These are phyloP conservation scores for Porites lobata DNA, from an alignment of 92 coral and sea anemone genomes.

Conservation along the genomic window DNA sequence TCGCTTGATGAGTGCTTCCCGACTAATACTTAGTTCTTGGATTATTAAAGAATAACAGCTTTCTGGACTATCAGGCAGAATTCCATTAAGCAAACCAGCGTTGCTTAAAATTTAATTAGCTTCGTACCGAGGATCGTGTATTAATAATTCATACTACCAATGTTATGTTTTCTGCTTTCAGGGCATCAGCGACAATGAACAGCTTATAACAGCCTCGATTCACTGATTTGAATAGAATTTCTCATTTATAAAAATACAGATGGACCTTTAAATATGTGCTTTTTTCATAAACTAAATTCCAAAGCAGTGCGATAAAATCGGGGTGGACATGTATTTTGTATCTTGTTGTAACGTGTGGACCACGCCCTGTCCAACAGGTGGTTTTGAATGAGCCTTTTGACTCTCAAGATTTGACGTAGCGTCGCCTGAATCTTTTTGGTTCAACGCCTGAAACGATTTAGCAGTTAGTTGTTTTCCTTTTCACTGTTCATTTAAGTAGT, in stretches of 20 bases:
- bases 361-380: conserved; percentile 45
- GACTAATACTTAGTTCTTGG: background rate
- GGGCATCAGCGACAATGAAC: background rate
- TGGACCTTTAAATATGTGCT: background rate
- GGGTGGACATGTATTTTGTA: background rate
- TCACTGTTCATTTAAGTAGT: too few relatives aligned
- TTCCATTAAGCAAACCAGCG: conserved; percentile 12
- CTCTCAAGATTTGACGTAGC: background rate
- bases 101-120: conserved; percentile 57
- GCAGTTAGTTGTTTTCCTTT: background rate
- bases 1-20: background rate
- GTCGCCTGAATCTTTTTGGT: background rate
- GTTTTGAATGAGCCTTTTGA: background rate
- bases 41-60: background rate
- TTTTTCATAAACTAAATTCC: background rate
- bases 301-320: background rate
- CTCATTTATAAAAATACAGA: too few relatives aligned
- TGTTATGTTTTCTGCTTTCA: background rate
- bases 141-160: conserved; percentile 32
- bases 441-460: background rate
- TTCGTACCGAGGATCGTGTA: background rate
- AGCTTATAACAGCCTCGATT: too few relatives aligned
- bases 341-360: background rate
- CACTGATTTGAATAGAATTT: too few relatives aligned
- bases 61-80: conserved; percentile 4